Percentiles rank a stretch among this genome's conserved stretches.
These are phyloP conservation scores for Hybos culiciformis DNA, from an alignment of 2,888 invertebrate genomes.

Conservation along the genomic window DNA sequence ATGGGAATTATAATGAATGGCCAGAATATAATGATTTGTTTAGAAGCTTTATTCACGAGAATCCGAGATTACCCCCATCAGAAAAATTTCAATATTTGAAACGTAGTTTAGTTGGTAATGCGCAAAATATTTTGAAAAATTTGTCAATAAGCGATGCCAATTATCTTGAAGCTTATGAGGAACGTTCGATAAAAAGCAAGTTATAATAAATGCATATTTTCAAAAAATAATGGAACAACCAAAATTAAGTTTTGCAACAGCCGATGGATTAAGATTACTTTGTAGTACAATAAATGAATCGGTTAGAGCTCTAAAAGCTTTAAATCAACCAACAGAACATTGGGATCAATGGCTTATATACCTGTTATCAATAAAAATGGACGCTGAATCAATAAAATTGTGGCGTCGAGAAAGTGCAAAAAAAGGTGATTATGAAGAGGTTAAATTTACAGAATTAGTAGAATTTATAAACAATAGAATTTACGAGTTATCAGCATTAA, in stretches of 20 bases:
- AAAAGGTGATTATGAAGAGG: neutral
- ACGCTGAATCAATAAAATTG: neutral
- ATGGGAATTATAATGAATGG: neutral
- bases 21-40: neutral
- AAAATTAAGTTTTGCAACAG: neutral
- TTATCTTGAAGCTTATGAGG: neutral
- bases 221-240: neutral
- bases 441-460: neutral
- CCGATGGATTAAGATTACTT: neutral
- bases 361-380: neutral
- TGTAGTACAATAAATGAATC: neutral
- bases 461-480: neutral
- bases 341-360: neutral
- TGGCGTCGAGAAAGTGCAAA: neutral
- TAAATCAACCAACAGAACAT: neutral
- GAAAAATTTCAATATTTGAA: neutral
- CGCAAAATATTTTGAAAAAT: neutral
- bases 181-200: neutral
- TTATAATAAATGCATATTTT: neutral
- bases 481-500: neutral
- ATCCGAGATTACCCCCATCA: neutral
- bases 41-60: neutral
- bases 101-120: constrained; percentile 4
- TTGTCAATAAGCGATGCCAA: neutral
- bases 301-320: neutral